These are phyloP conservation scores for Otocyon megalotis DNA, from an alignment of 2,113 vertebrate species.

Conservation along the genomic window DNA sequence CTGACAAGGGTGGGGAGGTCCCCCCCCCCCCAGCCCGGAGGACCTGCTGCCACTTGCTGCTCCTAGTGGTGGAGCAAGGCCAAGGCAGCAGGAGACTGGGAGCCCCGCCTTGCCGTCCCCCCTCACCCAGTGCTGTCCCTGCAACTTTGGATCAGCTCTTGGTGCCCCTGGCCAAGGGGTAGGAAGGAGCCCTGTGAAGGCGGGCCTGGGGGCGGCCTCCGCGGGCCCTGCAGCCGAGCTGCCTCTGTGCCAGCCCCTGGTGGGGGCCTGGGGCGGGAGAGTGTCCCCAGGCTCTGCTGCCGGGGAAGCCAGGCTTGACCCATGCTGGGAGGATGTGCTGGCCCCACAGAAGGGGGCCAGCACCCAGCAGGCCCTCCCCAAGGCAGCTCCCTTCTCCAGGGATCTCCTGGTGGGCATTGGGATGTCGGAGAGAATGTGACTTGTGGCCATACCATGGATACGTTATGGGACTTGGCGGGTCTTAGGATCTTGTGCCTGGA, in stretches of 20 bases:
- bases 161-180: neutral
- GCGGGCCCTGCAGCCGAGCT: neutral
- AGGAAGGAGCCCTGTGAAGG: neutral
- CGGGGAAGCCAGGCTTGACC: neutral
- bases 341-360: neutral
- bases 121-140: constrained; percentile 6
- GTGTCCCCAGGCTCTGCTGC: neutral
- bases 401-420: neutral
- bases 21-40: neutral
- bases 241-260: neutral
- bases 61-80: neutral
- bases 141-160: neutral
- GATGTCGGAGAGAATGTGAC: neutral
- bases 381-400: neutral
- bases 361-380: neutral
- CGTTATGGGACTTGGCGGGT: neutral
- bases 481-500: constrained; percentile 57
- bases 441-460: neutral
- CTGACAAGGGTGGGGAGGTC: neutral
- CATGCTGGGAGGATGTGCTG: neutral
- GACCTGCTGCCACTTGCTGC: neutral
- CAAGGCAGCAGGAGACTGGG: constrained; percentile 21
- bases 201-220: neutral
- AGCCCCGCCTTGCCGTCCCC: neutral
- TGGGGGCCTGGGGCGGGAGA: neutral